Conservation (phyloP, 2,113 vertebrate genomes). For the Equus przewalskii region DNA sequence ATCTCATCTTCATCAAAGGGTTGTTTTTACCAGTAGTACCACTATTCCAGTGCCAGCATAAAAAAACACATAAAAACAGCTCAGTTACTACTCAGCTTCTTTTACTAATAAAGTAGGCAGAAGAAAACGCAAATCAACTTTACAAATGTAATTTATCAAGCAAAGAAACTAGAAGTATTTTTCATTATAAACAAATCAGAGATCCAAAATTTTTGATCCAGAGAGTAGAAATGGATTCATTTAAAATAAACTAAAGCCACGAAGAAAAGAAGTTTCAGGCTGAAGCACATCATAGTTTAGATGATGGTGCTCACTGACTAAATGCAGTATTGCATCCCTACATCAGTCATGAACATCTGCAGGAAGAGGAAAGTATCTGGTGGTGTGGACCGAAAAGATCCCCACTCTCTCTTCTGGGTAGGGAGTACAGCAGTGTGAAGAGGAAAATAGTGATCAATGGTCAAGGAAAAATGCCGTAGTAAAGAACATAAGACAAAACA, state of each 20-base stretch:
- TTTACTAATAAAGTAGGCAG: slow-evolving; percentile 51
- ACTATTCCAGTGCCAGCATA: not conserved
- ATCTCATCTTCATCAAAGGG: not conserved
- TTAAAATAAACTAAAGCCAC: slow-evolving; percentile 54
- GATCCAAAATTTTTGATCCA: slow-evolving; percentile 27
- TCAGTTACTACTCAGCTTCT: slow-evolving; percentile 6
- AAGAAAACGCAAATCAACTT: slow-evolving; percentile 33
- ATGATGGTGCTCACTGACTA: slow-evolving; percentile 18
- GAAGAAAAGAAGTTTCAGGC: slow-evolving; percentile 7
- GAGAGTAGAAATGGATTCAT: slow-evolving; percentile 5
- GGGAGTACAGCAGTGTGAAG: not conserved
- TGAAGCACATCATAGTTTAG: not conserved
- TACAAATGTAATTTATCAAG: slow-evolving; percentile 43
- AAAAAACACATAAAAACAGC: slow-evolving; percentile 4
- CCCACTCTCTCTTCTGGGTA: not conserved
- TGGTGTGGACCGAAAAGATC: not conserved
- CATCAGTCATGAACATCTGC: not conserved
- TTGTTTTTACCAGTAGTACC: not conserved
- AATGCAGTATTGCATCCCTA: not conserved
- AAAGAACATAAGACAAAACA: slow-evolving; percentile 25
- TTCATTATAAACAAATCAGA: slow-evolving; percentile 27
- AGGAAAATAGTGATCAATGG: not conserved
- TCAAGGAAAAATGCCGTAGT: not conserved
- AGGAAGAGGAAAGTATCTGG: not conserved
- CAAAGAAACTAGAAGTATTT: slow-evolving; percentile 42